Conservation (phyloP, 2,797 vertebrate species). For the Halcyon smyrnensis region DNA sequence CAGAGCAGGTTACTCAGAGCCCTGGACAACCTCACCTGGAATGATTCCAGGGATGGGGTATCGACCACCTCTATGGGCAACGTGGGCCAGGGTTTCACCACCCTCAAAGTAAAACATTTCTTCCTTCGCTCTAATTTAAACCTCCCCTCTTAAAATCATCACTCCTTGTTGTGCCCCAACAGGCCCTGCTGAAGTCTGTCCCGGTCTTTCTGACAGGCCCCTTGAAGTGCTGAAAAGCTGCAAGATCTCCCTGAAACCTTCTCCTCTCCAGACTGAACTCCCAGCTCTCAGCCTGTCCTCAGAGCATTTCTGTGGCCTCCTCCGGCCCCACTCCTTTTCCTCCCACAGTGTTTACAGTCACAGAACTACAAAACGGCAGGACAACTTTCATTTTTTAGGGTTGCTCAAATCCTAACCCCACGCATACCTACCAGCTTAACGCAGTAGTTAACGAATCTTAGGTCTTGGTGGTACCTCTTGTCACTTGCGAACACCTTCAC, state of each 20-base stretch:
- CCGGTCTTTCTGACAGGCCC: not conserved
- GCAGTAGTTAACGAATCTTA: constrained; percentile 86
- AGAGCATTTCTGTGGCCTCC: not conserved
- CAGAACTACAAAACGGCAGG: not conserved
- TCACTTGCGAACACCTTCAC: constrained; percentile 83
- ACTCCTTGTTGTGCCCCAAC: no score
- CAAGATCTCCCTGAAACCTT: not conserved
- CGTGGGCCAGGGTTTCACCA: not conserved
- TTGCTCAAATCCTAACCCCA: rapidly evolving
- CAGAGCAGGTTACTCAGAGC: no score
- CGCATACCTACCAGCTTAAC: constrained; percentile 85
- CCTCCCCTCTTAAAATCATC: not conserved
- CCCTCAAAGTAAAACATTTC: not conserved
- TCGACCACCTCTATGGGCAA: not conserved
- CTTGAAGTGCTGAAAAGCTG: not conserved
- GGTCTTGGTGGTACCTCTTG: constrained; percentile 84
- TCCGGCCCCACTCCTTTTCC: not conserved
- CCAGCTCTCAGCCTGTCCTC: not conserved
- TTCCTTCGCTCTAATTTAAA: not conserved
- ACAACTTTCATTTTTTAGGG: rapidly evolving
- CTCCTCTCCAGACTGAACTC: not conserved
- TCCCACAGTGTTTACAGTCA: not conserved
- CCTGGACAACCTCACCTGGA: not conserved
- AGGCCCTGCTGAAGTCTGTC: not conserved
- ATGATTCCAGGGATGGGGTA: not conserved